Conservation (phyloP, 2,797 vertebrate genomes). For the Ceyx erithaca region DNA sequence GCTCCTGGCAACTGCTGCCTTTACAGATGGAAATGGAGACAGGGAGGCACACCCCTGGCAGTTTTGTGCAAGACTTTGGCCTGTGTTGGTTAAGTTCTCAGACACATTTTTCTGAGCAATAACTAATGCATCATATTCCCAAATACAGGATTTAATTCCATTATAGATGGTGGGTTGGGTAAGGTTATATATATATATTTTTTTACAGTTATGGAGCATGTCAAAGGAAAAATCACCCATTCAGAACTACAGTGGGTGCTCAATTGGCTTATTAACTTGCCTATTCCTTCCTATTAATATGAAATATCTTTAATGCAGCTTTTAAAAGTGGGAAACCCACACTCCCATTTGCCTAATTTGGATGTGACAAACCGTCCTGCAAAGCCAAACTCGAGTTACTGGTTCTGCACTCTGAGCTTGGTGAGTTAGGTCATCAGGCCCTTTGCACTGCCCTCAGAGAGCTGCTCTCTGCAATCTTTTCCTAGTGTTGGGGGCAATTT, state of each 20-base stretch:
- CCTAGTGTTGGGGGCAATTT: neutral
- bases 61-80: neutral
- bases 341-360: neutral
- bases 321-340: neutral
- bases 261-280: neutral
- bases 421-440: rapidly evolving
- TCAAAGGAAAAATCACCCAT: rapidly evolving
- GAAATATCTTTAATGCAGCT: neutral
- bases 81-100: neutral
- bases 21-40: neutral
- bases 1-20: neutral
- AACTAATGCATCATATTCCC: neutral
- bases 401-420: neutral
- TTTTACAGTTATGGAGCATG: neutral
- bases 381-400: neutral
- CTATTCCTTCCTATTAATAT: neutral
- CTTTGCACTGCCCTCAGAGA: neutral
- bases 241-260: neutral
- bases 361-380: neutral
- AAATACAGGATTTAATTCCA: neutral
- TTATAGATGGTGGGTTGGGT: neutral
- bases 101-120: neutral
- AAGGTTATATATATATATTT: neutral
- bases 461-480: neutral
- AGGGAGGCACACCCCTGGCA: conserved; percentile 8